These are phyloP conservation scores for Cataglyphis hispanica DNA, from an alignment of 1,140 invertebrate species.

Conservation along the genomic window DNA sequence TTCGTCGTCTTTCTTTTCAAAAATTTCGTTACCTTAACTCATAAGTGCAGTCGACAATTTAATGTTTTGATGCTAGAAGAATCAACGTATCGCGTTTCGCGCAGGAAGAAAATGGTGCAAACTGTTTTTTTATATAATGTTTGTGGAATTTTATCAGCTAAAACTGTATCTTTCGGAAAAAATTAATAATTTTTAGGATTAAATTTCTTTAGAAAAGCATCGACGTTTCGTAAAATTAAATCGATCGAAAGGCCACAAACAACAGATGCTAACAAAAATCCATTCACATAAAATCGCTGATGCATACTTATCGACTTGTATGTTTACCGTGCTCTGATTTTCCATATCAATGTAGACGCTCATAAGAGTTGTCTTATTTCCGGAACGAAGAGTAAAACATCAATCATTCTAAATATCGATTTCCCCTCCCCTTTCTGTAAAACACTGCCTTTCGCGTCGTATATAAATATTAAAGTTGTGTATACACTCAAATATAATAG, in stretches of 20 bases:
- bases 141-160: not conserved
- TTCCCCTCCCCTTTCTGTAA: not conserved
- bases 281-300: not conserved
- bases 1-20: not conserved
- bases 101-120: not conserved
- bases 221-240: conserved; percentile 11
- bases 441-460: conserved; percentile 27
- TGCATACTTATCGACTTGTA: not conserved
- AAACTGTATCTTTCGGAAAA: not conserved
- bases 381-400: not conserved
- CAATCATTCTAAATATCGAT: not conserved
- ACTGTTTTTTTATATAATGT: not conserved
- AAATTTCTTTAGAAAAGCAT: conserved; percentile 9
- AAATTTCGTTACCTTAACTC: not conserved
- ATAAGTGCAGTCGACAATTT: not conserved
- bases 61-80: not conserved
- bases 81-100: not conserved
- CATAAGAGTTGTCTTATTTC: not conserved
- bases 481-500: conserved; percentile 79
- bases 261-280: not conserved
- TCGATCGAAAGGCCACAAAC: not conserved
- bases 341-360: not conserved
- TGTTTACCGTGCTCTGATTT: not conserved
- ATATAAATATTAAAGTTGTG: conserved; percentile 73
- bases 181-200: conserved; percentile 20